A percentile compares a stretch with the other conserved stretches of the same genome.
Evolutionary conservation across 2,113 vertebrate genomes (phyloP).

Genomic region (Eptesicus fuscus): DNA sequence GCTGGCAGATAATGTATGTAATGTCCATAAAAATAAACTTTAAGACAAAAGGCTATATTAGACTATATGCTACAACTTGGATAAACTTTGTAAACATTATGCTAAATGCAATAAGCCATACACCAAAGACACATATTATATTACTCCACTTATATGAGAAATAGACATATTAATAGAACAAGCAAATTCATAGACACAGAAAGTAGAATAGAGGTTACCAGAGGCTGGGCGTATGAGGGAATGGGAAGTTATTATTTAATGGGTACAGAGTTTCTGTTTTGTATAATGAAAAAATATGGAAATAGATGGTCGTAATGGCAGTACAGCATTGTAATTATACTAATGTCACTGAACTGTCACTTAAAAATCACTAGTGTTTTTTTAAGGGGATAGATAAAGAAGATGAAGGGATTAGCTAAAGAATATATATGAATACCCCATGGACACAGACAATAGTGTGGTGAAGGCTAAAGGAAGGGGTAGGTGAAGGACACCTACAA

Average conservation of each 20-base stretch:
- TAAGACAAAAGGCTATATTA: background rate
- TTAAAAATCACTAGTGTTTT: background rate
- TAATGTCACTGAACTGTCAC: background rate
- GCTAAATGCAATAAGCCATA: background rate
- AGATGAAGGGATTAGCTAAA: too few species aligned
- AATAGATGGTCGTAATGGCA: background rate
- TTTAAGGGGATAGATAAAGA: background rate
- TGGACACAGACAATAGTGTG: too few species aligned
- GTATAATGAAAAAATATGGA: background rate
- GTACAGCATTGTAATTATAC: background rate
- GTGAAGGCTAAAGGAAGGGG: too few species aligned
- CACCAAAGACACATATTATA: background rate
- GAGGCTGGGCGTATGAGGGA: background rate
- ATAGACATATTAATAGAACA: background rate
- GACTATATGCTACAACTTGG: background rate
- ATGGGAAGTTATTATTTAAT: background rate
- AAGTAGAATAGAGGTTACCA: background rate
- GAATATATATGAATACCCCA: too few species aligned
- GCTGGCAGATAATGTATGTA: background rate
- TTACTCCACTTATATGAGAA: background rate
- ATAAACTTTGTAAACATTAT: background rate
- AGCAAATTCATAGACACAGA: background rate
- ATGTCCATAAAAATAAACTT: background rate
- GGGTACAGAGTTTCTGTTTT: background rate
- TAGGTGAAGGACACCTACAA: too few species aligned